Conservation (phyloP, 2,888 invertebrate species). For the Heliconius hortense region DNA sequence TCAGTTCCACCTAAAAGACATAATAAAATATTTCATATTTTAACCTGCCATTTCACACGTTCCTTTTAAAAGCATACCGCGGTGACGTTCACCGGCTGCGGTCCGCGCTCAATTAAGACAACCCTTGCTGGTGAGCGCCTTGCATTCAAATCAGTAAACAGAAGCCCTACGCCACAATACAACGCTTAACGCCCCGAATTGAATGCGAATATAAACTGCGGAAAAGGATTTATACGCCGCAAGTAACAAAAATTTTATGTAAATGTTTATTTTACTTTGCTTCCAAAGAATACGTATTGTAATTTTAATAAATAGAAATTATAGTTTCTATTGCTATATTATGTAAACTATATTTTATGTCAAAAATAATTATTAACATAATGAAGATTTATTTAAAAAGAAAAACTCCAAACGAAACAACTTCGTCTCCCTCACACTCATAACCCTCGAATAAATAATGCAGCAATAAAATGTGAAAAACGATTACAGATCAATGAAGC, state of each 20-base stretch:
- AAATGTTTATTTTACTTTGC: not conserved
- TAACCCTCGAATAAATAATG: conserved; percentile 65
- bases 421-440: conserved; percentile 59
- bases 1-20: not conserved
- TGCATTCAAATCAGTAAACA: conserved; percentile 76
- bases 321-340: not conserved
- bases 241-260: conserved; percentile 12
- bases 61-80: conserved; percentile 33
- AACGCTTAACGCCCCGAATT: conserved; percentile 71
- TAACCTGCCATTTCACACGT: conserved; percentile 22
- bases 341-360: not conserved
- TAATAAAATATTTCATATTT: conserved; percentile 23
- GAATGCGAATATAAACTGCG: conserved; percentile 73
- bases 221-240: conserved; percentile 45
- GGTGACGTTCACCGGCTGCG: conserved; percentile 50
- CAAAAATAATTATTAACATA: conserved; percentile 37
- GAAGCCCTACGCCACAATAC: conserved; percentile 68
- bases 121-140: conserved; percentile 70
- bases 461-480: conserved; percentile 78
- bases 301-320: not conserved
- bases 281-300: not conserved
- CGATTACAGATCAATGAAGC: conserved; percentile 82
- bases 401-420: conserved; percentile 55
- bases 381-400: conserved; percentile 49
- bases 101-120: conserved; percentile 68